Percentiles rank a stretch among this genome's conserved stretches.
These are phyloP conservation scores for Drosophila micromelanica DNA, from an alignment of 1,140 invertebrate genomes.

Conservation along the genomic window DNA sequence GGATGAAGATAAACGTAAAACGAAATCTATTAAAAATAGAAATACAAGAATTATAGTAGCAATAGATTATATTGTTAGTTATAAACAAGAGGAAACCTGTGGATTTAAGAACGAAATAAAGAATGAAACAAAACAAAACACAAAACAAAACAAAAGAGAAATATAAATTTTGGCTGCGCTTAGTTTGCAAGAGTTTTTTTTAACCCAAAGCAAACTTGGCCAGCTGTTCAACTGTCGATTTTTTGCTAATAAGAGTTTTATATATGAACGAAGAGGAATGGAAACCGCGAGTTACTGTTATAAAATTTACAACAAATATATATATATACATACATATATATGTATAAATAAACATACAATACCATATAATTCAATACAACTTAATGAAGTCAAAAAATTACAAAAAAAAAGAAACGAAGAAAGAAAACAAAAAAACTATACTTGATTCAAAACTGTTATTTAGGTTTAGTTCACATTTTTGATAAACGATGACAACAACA, in stretches of 20 bases:
- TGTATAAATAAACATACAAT: constrained; percentile 8
- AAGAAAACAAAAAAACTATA: background rate
- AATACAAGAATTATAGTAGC: constrained; percentile 15
- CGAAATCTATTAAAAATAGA: constrained; percentile 30
- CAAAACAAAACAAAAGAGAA: constrained; percentile 30
- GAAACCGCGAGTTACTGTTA: constrained; percentile 31
- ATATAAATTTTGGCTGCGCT: constrained; percentile 30
- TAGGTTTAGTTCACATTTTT: constrained; percentile 47
- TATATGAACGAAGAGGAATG: constrained; percentile 28
- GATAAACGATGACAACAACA: constrained; percentile 2
- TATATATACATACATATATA: constrained; percentile 5
- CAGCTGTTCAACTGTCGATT: constrained; percentile 82
- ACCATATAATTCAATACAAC: background rate
- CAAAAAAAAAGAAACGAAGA: background rate
- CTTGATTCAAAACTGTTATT: constrained; percentile 39
- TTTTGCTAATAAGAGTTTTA: constrained; percentile 75
- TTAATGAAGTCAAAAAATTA: constrained; percentile 5
- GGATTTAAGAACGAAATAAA: background rate
- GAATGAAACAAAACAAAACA: constrained; percentile 26
- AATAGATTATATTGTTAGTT: constrained; percentile 37
- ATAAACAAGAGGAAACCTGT: constrained; percentile 22
- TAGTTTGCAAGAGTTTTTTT: background rate
- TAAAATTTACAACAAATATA: background rate
- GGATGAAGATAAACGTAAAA: background rate
- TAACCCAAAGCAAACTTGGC: constrained; percentile 53